These are phyloP conservation scores for Leptinotarsa undecemlineata DNA, from an alignment of 1,140 invertebrate species.

Conservation along the genomic window DNA sequence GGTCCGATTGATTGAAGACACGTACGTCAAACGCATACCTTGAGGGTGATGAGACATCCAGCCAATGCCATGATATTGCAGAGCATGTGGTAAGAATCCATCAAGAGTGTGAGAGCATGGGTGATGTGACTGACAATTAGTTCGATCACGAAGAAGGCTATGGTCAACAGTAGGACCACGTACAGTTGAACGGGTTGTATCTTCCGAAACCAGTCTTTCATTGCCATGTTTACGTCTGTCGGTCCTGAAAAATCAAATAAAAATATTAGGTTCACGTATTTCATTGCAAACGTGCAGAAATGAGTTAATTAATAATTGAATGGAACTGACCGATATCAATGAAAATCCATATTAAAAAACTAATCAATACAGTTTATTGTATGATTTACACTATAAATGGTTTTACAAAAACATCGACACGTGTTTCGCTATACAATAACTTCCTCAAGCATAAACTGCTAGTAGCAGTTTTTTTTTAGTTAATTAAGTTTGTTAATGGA, in stretches of 20 bases:
- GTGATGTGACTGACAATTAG: conserved; percentile 78
- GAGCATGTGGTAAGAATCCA: conserved; percentile 84
- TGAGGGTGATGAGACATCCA: conserved; percentile 74
- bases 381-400: no score
- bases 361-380: no score
- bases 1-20: no score
- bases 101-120: conserved; percentile 79
- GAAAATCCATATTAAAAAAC: no score
- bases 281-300: no score
- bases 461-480: no score
- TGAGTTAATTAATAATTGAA: no score
- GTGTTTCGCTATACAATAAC: no score
- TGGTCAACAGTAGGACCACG: conserved; percentile 70
- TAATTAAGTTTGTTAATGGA: no score
- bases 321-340: no score
- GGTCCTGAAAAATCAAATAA: background rate
- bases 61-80: conserved; percentile 77
- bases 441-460: no score
- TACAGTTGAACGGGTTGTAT: conserved; percentile 74
- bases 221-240: conserved; percentile 39
- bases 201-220: conserved; percentile 73
- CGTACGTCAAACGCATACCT: conserved; percentile 59
- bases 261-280: background rate
- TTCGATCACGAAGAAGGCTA: conserved; percentile 73
- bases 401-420: no score